Base-by-base conservation (phyloP, 2,113 vertebrate species). In the Laterallus jamaicensis region DNA sequence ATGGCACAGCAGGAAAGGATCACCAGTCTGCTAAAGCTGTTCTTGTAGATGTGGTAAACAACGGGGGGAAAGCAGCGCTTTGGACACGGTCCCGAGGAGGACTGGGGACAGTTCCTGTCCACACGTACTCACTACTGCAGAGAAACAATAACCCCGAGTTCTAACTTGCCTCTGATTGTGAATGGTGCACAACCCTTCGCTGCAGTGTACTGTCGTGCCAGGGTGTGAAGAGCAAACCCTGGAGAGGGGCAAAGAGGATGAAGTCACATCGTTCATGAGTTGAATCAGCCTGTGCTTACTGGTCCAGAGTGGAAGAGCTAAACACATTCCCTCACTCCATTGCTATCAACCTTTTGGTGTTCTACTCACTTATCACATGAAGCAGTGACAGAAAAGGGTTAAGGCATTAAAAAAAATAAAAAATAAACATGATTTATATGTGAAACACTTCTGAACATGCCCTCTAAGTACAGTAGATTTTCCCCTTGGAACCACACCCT, bases 361-460 rank as follows among this genome's bases (percentile, higher is more conserved):
- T 71, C 88, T 90, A 84, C 79, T 16, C 75, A 37, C 59, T 95
- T 96, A 81, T n/a, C 80, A 29, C 67, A 83, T 55, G 67, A 59
- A 42, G 31, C 32, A 80, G 42, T 60, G 92, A 96, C 84, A 90
- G 82, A 96, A 95, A 96, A 97, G 88, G 90, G 95, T 95, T 95
- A 95, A 94, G 91, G 71, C 79, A 85, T 95, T 93, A 94, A 95
- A 96, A 95, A 91, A 94, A 94, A 96, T 75, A 74, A 97, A 96
- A 92, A 96, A 97, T 90, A 55, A n/a, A 92, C 93, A 97, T 97
- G 98, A 98, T 98, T 98, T 98, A 97, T 97, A 95, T 98, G 97
- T 96, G 98, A 98, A 98, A 98, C 98, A 97, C 96, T 98, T 98
- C 98, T 98, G 97, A 97, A 98, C 97, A 98, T 98, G 97, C 95